A percentile compares a stretch with the other conserved stretches of the same genome.
Conservation (phyloP, 2,888 invertebrate genomes). For the Caenorhabditis plicata region DNA sequence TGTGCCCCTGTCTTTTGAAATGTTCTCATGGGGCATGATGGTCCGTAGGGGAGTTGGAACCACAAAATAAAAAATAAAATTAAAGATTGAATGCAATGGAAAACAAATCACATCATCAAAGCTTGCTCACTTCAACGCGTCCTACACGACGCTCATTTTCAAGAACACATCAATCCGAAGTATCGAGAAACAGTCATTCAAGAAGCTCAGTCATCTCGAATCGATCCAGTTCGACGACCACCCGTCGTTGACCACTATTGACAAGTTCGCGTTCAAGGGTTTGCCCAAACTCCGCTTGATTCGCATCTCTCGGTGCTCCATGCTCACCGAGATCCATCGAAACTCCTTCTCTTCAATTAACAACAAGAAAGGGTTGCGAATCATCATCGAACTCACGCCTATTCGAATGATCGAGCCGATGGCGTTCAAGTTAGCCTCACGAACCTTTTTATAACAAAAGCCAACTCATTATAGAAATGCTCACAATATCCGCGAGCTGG, state of each 20-base stretch:
- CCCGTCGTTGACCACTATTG: slow-evolving; percentile 26
- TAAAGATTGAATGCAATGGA: neutral
- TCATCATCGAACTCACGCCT: slow-evolving; percentile 34
- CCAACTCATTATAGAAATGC: slow-evolving; percentile 16
- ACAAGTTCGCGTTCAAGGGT: slow-evolving; percentile 44
- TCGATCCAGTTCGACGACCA: slow-evolving; percentile 34
- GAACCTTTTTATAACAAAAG: neutral
- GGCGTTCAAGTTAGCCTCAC: slow-evolving; percentile 23
- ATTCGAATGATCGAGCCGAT: slow-evolving; percentile 38
- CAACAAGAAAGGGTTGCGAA: slow-evolving; percentile 37
- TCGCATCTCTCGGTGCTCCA: slow-evolving; percentile 20
- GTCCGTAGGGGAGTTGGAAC: neutral
- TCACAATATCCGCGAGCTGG: slow-evolving; percentile 38
- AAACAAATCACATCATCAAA: too few species aligned
- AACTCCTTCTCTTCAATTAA: slow-evolving; percentile 38
- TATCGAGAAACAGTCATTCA: slow-evolving; percentile 37
- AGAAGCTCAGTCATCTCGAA: slow-evolving; percentile 32
- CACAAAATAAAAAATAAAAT: neutral
- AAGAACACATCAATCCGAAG: slow-evolving; percentile 31
- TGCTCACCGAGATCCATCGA: slow-evolving; percentile 31
- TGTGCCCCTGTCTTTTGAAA: too few species aligned
- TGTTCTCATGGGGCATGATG: neutral
- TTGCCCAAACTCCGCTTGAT: slow-evolving; percentile 30
- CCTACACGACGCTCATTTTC: slow-evolving; percentile 21
- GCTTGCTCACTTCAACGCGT: too few species aligned